Evolutionary conservation across 37 sponge, comb jelly and placozoan species (phyloP), one percentile per base, ranked within the genome.

Genomic region (Agelas oroides): DNA sequence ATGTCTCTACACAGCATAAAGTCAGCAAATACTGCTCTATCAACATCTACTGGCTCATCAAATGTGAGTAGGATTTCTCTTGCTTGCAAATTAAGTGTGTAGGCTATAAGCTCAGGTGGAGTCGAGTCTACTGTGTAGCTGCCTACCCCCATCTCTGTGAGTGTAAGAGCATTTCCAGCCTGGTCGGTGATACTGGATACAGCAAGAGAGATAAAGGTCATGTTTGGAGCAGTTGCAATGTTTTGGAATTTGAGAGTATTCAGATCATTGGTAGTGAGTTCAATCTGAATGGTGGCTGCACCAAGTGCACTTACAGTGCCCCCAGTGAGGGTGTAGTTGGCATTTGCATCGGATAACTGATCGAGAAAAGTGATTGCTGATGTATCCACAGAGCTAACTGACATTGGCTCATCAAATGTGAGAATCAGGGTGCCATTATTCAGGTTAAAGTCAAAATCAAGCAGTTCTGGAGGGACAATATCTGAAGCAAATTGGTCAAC

Each of bases 331-430:
- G 86, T 86, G 54, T 86, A 69, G 66, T 68, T 38, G 19, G 54
- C 57, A 30, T 76, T 71, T 24, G 81, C 21, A 25, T 52, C 53
- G 21, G 23, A 31, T 39, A 77, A 3, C 13, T 60, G 25, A 53
- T 71, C 68, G 17, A 87, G 92, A 0, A 97, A 36, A 1, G 88
- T 89, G 56, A 97, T 77, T n/a, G 77, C 74, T 35, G 71, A 53
- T 12, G 80, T 59, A n/a, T 83, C 66, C 46, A 97, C 36, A 39
- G 92, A 82, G 18, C 33, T 53, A 15, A 75, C 60, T 12, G 32
- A 36, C 32, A 97, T 87, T 17, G 97, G 95, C 40, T 97, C 94
- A 66, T 91, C 83, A 79, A 97, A 97, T 2, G 72, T 82, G 17
- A 97, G 60, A 20, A 71, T 80, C 16, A 97, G 80, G 20, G 86